Percentiles rank a stretch among this genome's conserved stretches.
Conservation (phyloP, 2,888 invertebrate species). For the Brassicogethes aeneus region DNA sequence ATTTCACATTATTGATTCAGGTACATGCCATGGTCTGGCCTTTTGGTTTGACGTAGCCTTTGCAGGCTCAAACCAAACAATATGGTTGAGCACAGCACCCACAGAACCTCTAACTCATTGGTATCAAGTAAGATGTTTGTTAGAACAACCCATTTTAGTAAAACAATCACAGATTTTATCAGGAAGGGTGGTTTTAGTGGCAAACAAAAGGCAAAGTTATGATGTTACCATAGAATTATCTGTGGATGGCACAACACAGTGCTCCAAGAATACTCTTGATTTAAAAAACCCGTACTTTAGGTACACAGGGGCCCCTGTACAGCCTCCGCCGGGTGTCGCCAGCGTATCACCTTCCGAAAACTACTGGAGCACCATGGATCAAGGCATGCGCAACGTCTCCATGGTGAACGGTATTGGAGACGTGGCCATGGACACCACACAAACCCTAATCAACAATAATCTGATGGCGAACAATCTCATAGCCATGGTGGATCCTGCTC, state of each 20-base stretch:
- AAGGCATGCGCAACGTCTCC: constrained; percentile 56
- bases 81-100: constrained; percentile 96
- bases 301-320: constrained; percentile 87
- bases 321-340: constrained; percentile 83
- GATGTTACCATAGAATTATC: constrained; percentile 94
- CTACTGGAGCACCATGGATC: constrained; percentile 82
- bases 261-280: constrained; percentile 87
- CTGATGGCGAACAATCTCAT: constrained; percentile 42
- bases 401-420: constrained; percentile 68
- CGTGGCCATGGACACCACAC: constrained; percentile 60
- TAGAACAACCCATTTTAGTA: constrained; percentile 89
- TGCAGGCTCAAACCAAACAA: constrained; percentile 77
- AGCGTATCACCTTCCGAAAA: constrained; percentile 88
- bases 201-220: constrained; percentile 96
- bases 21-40: constrained; percentile 92
- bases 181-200: constrained; percentile 78
- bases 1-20: constrained; percentile 86
- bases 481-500: constrained; percentile 36
- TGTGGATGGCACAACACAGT: constrained; percentile 79
- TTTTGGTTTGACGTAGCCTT: constrained; percentile 99
- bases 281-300: constrained; percentile 98
- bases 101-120: constrained; percentile 98
- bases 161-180: constrained; percentile 88
- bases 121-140: constrained; percentile 96
- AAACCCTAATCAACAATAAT: constrained; percentile 46